Conservation (phyloP, 2,888 invertebrate species). For the Homarus gammarus region DNA sequence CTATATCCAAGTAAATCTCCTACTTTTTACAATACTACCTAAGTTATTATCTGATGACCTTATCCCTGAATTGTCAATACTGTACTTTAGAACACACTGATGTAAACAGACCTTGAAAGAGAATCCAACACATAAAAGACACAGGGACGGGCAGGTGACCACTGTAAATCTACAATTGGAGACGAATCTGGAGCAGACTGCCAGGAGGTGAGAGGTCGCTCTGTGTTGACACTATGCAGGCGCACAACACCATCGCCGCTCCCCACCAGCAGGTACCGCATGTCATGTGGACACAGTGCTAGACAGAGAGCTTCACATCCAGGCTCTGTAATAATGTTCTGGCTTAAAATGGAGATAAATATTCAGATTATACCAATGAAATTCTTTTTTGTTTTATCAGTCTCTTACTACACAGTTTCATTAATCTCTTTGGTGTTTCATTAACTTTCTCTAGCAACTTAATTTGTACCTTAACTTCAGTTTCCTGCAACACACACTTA, state of each 20-base stretch:
- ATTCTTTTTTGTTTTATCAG: too few species aligned
- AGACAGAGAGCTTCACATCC: conserved; percentile 67
- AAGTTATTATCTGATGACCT: background rate
- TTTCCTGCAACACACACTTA: too few species aligned
- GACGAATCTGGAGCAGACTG: conserved; percentile 65
- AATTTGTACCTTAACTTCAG: too few species aligned
- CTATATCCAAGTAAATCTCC: too few species aligned
- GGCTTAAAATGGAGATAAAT: background rate
- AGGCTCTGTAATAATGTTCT: conserved; percentile 58
- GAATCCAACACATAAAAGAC: conserved; percentile 76
- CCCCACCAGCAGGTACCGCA: conserved; percentile 74
- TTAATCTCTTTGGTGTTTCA: too few species aligned
- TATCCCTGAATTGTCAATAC: background rate
- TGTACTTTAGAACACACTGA: background rate
- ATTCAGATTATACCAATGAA: conserved; percentile 8
- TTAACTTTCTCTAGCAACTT: too few species aligned
- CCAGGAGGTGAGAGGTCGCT: conserved; percentile 75
- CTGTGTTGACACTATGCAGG: conserved; percentile 62
- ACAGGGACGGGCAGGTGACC: conserved; percentile 75
- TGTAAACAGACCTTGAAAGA: conserved; percentile 57
- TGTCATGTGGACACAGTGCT: conserved; percentile 74
- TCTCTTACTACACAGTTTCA: too few species aligned
- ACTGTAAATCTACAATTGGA: conserved; percentile 66
- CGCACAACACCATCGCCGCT: conserved; percentile 72
- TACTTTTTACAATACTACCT: too few species aligned